Evolutionary conservation across 23 tunicate species (phyloP).

Genomic region (Pegea sp.): DNA sequence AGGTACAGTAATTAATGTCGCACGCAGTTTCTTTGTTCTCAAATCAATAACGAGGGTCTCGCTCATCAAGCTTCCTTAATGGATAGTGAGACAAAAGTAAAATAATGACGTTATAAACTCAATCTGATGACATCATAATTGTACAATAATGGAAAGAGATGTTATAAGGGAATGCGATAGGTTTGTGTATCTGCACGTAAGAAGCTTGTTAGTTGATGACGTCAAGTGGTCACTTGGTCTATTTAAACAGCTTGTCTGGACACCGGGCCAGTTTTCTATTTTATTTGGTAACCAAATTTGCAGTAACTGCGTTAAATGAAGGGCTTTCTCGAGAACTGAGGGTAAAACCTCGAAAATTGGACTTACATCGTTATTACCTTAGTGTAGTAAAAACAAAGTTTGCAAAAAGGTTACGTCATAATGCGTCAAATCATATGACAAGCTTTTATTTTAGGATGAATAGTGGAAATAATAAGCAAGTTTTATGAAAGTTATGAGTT

Average conservation of each 20-base stretch:
- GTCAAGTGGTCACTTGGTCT: slow-evolving; percentile 25
- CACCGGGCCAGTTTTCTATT: slow-evolving; percentile 8
- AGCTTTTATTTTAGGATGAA: too few species aligned
- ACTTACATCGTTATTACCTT: slow-evolving; percentile 15
- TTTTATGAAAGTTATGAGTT: too few species aligned
- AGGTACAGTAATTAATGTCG: slow-evolving; percentile 47
- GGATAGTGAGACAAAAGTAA: slow-evolving; percentile 36
- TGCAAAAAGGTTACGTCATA: slow-evolving; percentile 19
- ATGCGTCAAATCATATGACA: too few species aligned
- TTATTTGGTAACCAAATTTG: slow-evolving; percentile 31
- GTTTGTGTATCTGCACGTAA: slow-evolving; percentile 13
- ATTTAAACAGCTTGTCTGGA: slow-evolving; percentile 24
- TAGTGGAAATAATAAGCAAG: too few species aligned
- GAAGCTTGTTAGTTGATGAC: slow-evolving; percentile 25
- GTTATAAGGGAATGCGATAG: slow-evolving; percentile 27
- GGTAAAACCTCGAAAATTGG: slow-evolving; percentile 3
- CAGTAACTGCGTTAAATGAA: slow-evolving; percentile 36
- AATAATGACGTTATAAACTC: too few species aligned
- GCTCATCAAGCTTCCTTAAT: slow-evolving; percentile 21
- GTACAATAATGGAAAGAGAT: slow-evolving; percentile 29
- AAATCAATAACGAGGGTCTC: slow-evolving; percentile 67
- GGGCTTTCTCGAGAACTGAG: slow-evolving; percentile 21
- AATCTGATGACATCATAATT: too few species aligned
- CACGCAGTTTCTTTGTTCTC: slow-evolving; percentile 30
- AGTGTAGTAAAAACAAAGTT: slow-evolving; percentile 18